Evolutionary conservation across 2,797 vertebrate species (phyloP).

Genomic region (Halcyon badia): DNA sequence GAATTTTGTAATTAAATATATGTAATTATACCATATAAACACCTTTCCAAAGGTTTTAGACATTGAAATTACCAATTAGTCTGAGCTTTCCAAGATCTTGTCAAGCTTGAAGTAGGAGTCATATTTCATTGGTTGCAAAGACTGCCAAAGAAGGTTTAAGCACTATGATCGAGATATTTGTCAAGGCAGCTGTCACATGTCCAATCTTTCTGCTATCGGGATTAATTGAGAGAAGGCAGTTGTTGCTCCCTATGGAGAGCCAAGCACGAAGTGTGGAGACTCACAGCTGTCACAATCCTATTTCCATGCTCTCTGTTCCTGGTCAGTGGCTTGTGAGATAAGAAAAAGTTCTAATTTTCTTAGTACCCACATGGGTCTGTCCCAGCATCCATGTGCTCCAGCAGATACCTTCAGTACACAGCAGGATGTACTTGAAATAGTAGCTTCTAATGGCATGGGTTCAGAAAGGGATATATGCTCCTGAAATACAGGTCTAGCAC

Average conservation of each 20-base stretch:
- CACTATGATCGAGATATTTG: slow-evolving; percentile 14
- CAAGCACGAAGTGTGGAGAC: not conserved
- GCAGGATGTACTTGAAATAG: not conserved
- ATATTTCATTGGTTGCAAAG: not conserved
- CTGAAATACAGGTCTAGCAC: not conserved
- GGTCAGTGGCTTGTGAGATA: not conserved
- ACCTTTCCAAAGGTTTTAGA: not conserved
- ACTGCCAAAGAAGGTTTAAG: not conserved
- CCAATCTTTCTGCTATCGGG: not conserved
- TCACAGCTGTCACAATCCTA: not conserved
- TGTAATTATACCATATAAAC: not conserved
- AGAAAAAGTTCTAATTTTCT: not conserved
- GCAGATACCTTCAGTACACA: not conserved
- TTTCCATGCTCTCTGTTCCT: not conserved
- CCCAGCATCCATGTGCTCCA: not conserved
- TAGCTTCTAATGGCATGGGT: not conserved
- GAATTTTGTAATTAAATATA: not conserved
- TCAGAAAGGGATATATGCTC: not conserved
- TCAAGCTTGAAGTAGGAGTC: not conserved
- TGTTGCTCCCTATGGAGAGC: not conserved
- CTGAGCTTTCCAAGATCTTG: not conserved
- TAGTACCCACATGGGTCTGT: not conserved
- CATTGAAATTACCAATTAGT: not conserved
- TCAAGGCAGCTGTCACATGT: slow-evolving; percentile 10
- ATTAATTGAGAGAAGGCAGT: slow-evolving; percentile 16